Base-by-base conservation (phyloP, 2,888 invertebrate species). In the Lithophane ornitopus region DNA sequence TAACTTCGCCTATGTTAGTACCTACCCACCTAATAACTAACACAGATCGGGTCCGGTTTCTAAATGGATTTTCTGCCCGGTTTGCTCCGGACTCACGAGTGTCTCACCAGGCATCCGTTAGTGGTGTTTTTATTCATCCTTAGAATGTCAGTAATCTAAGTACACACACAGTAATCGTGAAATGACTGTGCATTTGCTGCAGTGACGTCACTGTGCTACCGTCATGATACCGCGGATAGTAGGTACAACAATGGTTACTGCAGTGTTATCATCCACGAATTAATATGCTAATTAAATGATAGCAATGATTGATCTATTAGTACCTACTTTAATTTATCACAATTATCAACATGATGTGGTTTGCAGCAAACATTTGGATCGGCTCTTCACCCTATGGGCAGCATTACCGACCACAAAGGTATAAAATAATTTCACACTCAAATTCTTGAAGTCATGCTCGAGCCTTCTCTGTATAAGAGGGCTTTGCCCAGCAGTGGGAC, bases 201-300 rank as follows among this genome's bases (percentile, higher is more conserved):
- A 6, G 9, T 70, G 68, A 22, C 14, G 68, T 52, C 68, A 14
- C 12, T 12, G 22, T 68, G 28, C 69, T 46, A 11, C 19, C 1
- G 34, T 9, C 72, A 70, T 26, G 71, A 58, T 19, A n/a, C 16
- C 56, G 6, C 3, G 9, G 26, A 26, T 6, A 34, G 34, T 34
- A 9, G 44, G 4, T 26, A 44, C 16, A 70, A 72, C n/a, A 14
- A 46, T 26, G 26, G 22, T 39, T 12, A 26, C 16, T 46, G 6
- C 39, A 56, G 28, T 26, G 22, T 52, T 69, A 74, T 61, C 39
- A 28, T 49, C 16, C 3, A 41, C 39, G 34, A 16, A 58, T 39
- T 39, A 49, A 58, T 26, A 73, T n/a, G n/a, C 71, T 46, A 11
- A 73, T 58, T 73, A 41, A 22, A 34, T 73, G 72, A 73, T 59